These are phyloP conservation scores for Hesperophylax magnus DNA, from an alignment of 1,140 invertebrate species.

Conservation along the genomic window DNA sequence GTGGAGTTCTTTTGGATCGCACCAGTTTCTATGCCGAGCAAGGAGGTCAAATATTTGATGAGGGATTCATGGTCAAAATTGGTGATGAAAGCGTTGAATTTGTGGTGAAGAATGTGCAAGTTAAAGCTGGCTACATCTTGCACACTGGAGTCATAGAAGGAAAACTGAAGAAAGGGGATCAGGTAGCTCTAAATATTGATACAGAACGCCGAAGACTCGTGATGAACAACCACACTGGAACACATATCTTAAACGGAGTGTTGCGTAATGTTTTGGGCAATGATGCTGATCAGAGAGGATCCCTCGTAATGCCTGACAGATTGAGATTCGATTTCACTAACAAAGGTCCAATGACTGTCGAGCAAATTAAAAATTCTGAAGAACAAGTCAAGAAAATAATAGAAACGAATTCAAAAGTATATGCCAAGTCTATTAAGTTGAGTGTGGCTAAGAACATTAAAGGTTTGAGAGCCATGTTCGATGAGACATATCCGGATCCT, in stretches of 20 bases:
- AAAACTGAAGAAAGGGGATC: constrained; percentile 88
- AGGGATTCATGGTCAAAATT: constrained; percentile 93
- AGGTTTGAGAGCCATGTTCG: constrained; percentile 97
- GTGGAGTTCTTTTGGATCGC: constrained; percentile 92
- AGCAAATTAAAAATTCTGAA: constrained; percentile 92
- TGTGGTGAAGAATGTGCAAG: constrained; percentile 94
- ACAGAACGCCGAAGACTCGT: constrained; percentile 85
- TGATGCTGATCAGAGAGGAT: constrained; percentile 97
- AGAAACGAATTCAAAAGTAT: constrained; percentile 86
- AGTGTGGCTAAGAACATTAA: constrained; percentile 91
- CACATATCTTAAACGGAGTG: constrained; percentile 97
- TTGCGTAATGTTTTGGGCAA: constrained; percentile 90
- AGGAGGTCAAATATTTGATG: constrained; percentile 98
- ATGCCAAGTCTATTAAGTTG: constrained; percentile 90
- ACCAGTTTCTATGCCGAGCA: constrained; percentile 98
- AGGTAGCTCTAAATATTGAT: constrained; percentile 88
- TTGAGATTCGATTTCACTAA: constrained; percentile 98
- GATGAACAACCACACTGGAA: constrained; percentile 99
- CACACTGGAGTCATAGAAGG: constrained; percentile 94
- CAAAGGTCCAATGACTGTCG: constrained; percentile 90
- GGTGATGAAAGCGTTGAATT: constrained; percentile 93
- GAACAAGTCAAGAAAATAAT: constrained; percentile 85
- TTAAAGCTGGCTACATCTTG: constrained; percentile 95
- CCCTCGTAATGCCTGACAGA: constrained; percentile 97
- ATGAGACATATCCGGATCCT: constrained; percentile 98